Percentiles rank a stretch among this genome's conserved stretches.
phyloP scores from a whole-genome alignment of 2,797 vertebrate species.

The Schizothorax lantsangensis region DNA sequence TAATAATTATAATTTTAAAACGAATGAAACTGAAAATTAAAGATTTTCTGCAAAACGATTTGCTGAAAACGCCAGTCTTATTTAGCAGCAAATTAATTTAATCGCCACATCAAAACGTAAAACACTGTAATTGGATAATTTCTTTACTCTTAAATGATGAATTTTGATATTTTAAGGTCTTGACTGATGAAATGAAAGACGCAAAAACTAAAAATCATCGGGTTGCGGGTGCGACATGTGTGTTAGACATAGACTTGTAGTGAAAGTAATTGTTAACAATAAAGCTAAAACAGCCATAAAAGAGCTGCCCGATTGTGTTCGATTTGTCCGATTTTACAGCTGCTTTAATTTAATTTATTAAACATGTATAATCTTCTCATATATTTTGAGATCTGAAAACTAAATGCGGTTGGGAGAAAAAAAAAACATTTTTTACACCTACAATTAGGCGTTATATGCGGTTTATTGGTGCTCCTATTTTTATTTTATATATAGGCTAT shows the following conservation, averaged over 20 bases:
- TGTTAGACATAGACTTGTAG: not conserved
- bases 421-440: not conserved
- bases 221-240: not conserved
- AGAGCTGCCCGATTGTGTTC: not conserved
- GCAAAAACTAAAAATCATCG: not conserved
- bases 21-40: not conserved
- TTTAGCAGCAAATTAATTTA: slow-evolving; percentile 1
- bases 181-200: not conserved
- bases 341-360: not conserved
- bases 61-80: not conserved
- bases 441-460: not conserved
- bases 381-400: not conserved
- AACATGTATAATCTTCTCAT: not conserved
- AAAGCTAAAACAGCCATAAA: not conserved
- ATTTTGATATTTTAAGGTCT: not conserved
- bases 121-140: not conserved
- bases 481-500: not conserved
- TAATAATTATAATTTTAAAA: slow-evolving; percentile 14
- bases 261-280: not conserved
- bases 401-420: not conserved
- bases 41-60: not conserved
- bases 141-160: not conserved
- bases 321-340: not conserved
- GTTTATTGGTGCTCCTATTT: not conserved
- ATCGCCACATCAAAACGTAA: not conserved